These are phyloP conservation scores for Mareca strepera DNA, from an alignment of 2,797 vertebrate genomes.

Conservation along the genomic window DNA sequence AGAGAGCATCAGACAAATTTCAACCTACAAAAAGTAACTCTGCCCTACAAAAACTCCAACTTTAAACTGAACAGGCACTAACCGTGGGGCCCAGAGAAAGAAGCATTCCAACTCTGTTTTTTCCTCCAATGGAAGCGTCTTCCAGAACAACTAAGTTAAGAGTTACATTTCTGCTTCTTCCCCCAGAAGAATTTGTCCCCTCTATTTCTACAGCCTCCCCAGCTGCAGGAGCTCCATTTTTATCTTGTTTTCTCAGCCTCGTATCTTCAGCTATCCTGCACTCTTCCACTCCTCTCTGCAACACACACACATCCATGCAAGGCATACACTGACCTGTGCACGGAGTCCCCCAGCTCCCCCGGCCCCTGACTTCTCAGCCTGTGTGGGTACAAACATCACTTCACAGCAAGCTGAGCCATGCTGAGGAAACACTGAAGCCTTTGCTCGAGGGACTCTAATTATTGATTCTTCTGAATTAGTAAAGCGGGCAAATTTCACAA, in stretches of 20 bases:
- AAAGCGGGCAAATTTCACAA: neutral
- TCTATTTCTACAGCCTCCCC: neutral
- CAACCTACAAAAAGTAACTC: neutral
- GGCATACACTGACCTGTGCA: accelerated
- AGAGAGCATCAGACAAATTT: neutral
- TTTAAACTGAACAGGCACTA: neutral
- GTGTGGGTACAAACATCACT: neutral
- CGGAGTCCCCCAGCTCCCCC: accelerated
- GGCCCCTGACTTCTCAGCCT: neutral
- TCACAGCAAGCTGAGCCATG: neutral
- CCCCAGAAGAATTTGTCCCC: neutral
- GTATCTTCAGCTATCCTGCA: neutral
- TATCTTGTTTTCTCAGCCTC: neutral
- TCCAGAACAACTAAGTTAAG: neutral
- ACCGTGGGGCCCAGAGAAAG: neutral
- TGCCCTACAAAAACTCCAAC: neutral
- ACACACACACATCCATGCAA: neutral
- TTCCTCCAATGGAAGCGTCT: neutral
- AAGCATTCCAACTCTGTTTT: neutral
- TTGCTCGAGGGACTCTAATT: accelerated
- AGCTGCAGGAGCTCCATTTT: neutral
- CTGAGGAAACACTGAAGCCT: neutral
- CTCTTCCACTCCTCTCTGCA: neutral
- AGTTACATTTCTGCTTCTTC: neutral
- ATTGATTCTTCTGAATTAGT: neutral